Percentiles rank a stretch among this genome's conserved stretches.
These are phyloP conservation scores for Eledone cirrhosa DNA, from an alignment of 2,888 invertebrate genomes.

Conservation along the genomic window DNA sequence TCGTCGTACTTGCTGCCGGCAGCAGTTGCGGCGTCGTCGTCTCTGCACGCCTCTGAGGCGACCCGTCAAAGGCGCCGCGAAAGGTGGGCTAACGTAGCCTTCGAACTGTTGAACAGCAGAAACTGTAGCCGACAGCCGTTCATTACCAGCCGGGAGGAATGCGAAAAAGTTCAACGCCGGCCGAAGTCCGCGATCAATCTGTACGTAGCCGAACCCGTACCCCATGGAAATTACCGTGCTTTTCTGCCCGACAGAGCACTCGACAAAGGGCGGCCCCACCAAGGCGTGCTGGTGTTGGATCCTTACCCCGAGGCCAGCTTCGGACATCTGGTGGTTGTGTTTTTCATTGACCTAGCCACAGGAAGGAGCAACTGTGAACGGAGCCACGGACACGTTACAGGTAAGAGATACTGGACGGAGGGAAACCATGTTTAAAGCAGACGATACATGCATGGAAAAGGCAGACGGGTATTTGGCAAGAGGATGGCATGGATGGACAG, in stretches of 20 bases:
- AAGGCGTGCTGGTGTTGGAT: conserved; percentile 68
- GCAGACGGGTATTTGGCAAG: too few species aligned
- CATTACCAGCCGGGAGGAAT: conserved; percentile 61
- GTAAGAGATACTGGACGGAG: too few species aligned
- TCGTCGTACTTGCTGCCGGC: too few species aligned
- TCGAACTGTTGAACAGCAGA: conserved; percentile 48
- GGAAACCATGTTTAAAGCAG: too few species aligned
- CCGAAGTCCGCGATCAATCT: conserved; percentile 52
- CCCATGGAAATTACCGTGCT: conserved; percentile 54
- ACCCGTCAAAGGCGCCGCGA: too few species aligned
- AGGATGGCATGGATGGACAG: too few species aligned
- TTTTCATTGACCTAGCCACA: conserved; percentile 68
- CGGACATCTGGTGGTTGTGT: conserved; percentile 69
- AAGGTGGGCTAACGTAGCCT: conserved; percentile 62
- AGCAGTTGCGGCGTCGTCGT: too few species aligned
- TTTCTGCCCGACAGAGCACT: conserved; percentile 65
- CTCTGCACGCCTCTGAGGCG: too few species aligned
- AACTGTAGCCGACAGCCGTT: conserved; percentile 56
- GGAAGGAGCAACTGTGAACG: too few species aligned
- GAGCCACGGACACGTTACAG: too few species aligned
- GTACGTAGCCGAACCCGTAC: conserved; percentile 56
- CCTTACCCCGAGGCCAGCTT: conserved; percentile 69
- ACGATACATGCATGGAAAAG: too few species aligned
- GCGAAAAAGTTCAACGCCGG: conserved; percentile 48
- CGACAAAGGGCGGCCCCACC: conserved; percentile 61